Percentiles rank a stretch among this genome's conserved stretches.
Conservation (phyloP, 2,113 vertebrate species). For the Saimiri boliviensis region DNA sequence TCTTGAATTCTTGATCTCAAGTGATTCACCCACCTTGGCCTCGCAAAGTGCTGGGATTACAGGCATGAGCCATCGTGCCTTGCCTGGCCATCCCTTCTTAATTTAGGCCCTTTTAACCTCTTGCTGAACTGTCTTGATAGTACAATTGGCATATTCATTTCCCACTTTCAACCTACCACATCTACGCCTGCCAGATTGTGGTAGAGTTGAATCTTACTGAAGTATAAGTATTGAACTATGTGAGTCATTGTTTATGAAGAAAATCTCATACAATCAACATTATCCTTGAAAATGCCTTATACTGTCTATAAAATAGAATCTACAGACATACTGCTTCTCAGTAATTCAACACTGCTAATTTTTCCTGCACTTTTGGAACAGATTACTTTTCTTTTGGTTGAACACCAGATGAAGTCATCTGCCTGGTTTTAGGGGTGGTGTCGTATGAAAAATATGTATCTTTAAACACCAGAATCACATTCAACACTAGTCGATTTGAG, state of each 20-base stretch:
- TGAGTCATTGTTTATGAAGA: not conserved
- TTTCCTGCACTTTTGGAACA: conserved; percentile 44
- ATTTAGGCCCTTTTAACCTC: not conserved
- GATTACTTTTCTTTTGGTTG: conserved; percentile 39
- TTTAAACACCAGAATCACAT: conserved; percentile 40
- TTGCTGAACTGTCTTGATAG: not conserved
- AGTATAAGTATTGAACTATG: not conserved
- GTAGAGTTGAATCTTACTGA: not conserved
- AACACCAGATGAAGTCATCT: conserved; percentile 48
- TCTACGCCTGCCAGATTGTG: not conserved
- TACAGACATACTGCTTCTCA: conserved; percentile 26
- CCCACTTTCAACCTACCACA: not conserved
- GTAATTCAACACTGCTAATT: not conserved
- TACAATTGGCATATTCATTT: not conserved
- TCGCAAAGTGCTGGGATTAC: too few relatives aligned
- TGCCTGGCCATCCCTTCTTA: not conserved
- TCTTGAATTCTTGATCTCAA: too few relatives aligned
- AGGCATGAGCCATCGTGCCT: too few relatives aligned
- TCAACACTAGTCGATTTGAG: not conserved
- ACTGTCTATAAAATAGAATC: not conserved
- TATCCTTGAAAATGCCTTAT: conserved; percentile 24
- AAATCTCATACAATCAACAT: not conserved
- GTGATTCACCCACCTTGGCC: too few relatives aligned
- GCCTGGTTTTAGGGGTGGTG: conserved; percentile 29
- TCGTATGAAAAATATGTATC: conserved; percentile 47